Evolutionary conservation across 2,888 invertebrate species (phyloP), one percentile per base, ranked within the genome.

Genomic region (Hipparchia sbordonii): DNA sequence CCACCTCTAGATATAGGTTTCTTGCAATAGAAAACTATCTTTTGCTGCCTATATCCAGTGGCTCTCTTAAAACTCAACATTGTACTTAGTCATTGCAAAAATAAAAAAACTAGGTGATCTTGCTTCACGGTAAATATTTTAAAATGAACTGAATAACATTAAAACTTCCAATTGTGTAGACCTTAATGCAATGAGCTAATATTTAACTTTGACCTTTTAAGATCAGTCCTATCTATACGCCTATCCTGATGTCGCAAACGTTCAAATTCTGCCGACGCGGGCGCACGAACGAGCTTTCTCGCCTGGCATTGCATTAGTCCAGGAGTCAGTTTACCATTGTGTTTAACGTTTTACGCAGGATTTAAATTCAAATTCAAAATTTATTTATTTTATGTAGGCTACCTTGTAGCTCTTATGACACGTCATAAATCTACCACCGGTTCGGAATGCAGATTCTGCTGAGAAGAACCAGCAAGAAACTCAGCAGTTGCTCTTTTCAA

Each of bases 211-310:
- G 85, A 88, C 89, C 88, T 89, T 88, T 89, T 82, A 80, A 81
- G 82, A 74, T 76, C 76, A 74, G 65, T 71, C 69, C 71, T 74
- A 71, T 68, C 72, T 69, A 63, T 67, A 80, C 82, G 82, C 78
- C 80, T 84, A 81, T 82, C 80, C 78, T 80, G 82, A 85, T 91
- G 89, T 90, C 85, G 90, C 85, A 89, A 91, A 85, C 84, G 82
- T 79, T 83, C 84, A 72, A 72, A 85, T 85, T 85, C 84, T 84
- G 77, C 76, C 75, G 76, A 73, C 76, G 82, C 77, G 73, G 77
- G 77, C 77, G 80, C 83, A 78, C 82, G 82, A 77, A 71, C 79
- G 83, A 87, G 89, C 89, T 90, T 90, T 91, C 89, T 89, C 88
- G 84, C 84, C 82, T 86, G 87, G 89, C 87, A 89, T 89, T 90